Evolutionary conservation across 92 coral and sea anemone genomes (phyloP), one percentile per base, ranked within the genome.

Genomic region (Pocillopora grandis): DNA sequence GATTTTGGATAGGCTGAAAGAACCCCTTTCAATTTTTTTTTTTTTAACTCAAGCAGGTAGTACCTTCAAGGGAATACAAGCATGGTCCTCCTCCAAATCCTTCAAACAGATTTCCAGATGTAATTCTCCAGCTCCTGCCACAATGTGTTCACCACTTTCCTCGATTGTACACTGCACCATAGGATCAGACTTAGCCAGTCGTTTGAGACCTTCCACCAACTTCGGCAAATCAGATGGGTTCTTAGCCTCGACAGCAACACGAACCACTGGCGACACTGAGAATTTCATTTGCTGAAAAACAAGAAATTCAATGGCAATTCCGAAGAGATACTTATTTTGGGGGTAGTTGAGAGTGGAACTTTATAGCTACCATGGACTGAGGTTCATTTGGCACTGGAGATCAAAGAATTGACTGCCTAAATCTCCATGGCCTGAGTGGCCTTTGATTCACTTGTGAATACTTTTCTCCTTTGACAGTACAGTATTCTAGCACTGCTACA

Each of bases 51-150:
- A 19, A 48, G n/a, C 7, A 2, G 4, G 14, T 1, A 10, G n/a
- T n/a, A 80, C 97, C 92, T 95, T 96, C 60, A 96, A 55, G 5
- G 96, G 95, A 17, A 96, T 96, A 27, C 95, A 72, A 56, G 99
- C 99, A 83, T 96, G 99, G 77, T 96, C 99, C 63, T 96, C 99
- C 76, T 96, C 99, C 56, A 96, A 72, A 85, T 96, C 99, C 66
- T 96, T 96, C 55, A 96, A 87, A 79, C 99, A 96, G 72, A 96
- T 96, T 89, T 96, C 99, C 81, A 96, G 85, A 84, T 96, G 99
- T 31, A 96, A 90, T 78, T 96, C 99, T 42, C 99, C 99, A 10
- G 99, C 99, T 64, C 99, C 99, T 52, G 99, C 99, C 59, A 96
- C 92, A 64, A 96, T 90, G 78, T 96, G 99, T 61, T 96, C 96